phyloP scores from a whole-genome alignment of 1,140 invertebrate species.

The Latrodectus geometricus region DNA sequence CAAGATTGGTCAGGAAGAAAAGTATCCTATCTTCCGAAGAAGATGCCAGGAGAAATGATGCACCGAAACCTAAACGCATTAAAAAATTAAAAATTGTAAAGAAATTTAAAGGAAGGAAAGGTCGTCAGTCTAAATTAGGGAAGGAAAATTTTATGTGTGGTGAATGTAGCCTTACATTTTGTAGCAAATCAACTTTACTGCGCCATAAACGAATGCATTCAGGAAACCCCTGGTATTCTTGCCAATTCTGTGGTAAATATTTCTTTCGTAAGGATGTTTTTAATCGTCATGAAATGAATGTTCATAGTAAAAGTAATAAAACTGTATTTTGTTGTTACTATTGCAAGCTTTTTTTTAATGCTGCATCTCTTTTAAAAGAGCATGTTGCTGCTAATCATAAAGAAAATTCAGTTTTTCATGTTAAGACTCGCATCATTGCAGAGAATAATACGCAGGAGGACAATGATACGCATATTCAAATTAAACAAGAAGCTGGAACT shows the following conservation, averaged over 20 bases:
- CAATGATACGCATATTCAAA: neutral
- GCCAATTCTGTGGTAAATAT: constrained; percentile 55
- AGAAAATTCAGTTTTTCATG: constrained; percentile 41
- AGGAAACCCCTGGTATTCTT: constrained; percentile 47
- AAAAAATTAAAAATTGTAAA: constrained; percentile 13
- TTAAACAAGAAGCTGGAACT: constrained; percentile 1
- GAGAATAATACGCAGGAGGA: neutral
- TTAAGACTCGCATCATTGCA: neutral
- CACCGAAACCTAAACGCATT: neutral
- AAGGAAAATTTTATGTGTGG: constrained; percentile 37
- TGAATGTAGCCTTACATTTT: constrained; percentile 42
- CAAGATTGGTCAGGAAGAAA: constrained; percentile 43
- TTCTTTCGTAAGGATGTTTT: constrained; percentile 60
- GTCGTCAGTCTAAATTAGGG: constrained; percentile 26
- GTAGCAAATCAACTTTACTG: constrained; percentile 51
- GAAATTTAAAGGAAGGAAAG: constrained; percentile 10
- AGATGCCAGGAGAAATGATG: constrained; percentile 2
- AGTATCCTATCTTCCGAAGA: constrained; percentile 17
- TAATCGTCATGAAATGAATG: constrained; percentile 52
- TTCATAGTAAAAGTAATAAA: constrained; percentile 33
- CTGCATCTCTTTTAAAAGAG: constrained; percentile 23
- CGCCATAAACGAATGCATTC: constrained; percentile 57
- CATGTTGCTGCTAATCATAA: constrained; percentile 51
- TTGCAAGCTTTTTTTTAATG: constrained; percentile 42
- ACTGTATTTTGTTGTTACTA: constrained; percentile 59